Percentiles rank a stretch among this genome's conserved stretches.
phyloP scores from a whole-genome alignment of 2,888 invertebrate genomes.

The Pandemis heparana region DNA sequence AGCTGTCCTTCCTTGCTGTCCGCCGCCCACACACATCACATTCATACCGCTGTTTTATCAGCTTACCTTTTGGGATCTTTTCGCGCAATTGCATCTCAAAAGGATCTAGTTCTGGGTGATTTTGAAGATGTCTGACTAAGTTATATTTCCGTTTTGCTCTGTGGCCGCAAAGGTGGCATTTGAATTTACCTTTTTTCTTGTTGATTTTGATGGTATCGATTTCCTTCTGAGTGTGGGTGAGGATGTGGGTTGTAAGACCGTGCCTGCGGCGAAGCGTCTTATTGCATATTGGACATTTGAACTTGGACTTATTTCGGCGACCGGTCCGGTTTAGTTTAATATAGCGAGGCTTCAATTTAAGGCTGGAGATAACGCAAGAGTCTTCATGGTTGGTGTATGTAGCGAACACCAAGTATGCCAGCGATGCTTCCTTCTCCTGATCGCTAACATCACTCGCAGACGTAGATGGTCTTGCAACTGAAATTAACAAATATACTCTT shows the following conservation, averaged over 20 bases:
- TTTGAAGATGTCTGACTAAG: background rate
- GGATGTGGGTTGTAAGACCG: background rate
- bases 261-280: too few relatives aligned
- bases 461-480: too few relatives aligned
- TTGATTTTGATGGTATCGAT: background rate
- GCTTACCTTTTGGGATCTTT: background rate
- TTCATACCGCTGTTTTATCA: background rate
- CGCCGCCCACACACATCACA: background rate
- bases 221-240: background rate
- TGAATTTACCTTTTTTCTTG: background rate
- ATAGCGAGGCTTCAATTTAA: too few relatives aligned
- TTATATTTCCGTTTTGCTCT: background rate
- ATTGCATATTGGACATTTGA: too few relatives aligned
- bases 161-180: background rate
- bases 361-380: too few relatives aligned
- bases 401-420: too few relatives aligned
- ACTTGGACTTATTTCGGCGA: too few relatives aligned
- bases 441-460: too few relatives aligned
- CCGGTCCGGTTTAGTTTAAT: too few relatives aligned
- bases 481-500: too few relatives aligned
- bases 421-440: too few relatives aligned
- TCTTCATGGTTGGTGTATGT: too few relatives aligned
- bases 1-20: background rate
- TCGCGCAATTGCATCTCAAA: background rate
- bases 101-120: background rate